phyloP scores from a whole-genome alignment of 1,140 invertebrate species.

The Bombus affinis region DNA sequence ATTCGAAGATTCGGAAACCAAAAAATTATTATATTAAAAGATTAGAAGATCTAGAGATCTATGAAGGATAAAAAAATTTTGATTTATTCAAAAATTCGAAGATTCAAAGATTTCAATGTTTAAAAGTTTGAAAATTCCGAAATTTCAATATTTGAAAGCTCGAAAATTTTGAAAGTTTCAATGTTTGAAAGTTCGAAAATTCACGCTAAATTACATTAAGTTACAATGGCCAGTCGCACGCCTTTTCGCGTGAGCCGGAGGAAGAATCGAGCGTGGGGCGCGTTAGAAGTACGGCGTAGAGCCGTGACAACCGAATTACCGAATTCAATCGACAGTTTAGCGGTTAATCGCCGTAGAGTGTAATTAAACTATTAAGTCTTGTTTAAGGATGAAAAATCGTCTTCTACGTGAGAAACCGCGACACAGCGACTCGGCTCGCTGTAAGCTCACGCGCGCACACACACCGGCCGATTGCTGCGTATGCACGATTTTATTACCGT shows the following conservation, averaged over 20 bases:
- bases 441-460: neutral
- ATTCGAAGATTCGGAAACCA: neutral
- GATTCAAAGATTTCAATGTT: neutral
- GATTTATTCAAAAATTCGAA: neutral
- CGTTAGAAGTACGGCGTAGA: neutral
- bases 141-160: neutral
- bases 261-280: neutral
- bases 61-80: too few species aligned
- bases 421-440: neutral
- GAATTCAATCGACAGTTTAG: conserved; percentile 37
- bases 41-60: too few species aligned
- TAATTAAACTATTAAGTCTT: conserved; percentile 40
- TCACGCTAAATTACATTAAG: neutral
- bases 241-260: neutral
- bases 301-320: conserved; percentile 43
- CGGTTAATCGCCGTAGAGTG: conserved; percentile 37
- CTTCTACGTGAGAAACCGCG: conserved; percentile 29
- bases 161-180: neutral
- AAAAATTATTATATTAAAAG: too few species aligned
- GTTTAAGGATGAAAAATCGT: conserved; percentile 39
- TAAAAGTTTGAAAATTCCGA: neutral
- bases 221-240: neutral
- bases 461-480: conserved; percentile 22
- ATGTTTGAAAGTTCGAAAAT: neutral
- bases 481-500: conserved; percentile 39